Percentiles rank a stretch among this genome's conserved stretches.
Evolutionary conservation across 2,113 vertebrate species (phyloP).

Genomic region (Odocoileus virginianus): DNA sequence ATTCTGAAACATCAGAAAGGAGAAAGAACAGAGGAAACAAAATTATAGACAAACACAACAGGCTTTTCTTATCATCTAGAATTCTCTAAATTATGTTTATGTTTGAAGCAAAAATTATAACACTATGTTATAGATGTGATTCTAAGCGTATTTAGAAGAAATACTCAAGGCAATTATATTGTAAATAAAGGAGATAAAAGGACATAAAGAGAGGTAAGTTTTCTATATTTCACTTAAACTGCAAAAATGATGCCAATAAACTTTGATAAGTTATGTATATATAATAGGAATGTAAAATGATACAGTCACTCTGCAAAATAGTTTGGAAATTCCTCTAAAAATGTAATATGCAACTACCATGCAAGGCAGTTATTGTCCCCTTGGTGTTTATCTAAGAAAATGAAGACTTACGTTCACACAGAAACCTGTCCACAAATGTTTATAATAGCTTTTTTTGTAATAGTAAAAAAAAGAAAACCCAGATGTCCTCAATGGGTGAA

Average conservation of each 20-base stretch:
- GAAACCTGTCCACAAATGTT: not conserved
- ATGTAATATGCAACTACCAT: not conserved
- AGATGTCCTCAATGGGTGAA: not conserved
- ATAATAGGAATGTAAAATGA: not conserved
- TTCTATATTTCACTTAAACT: not conserved
- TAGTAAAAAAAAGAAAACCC: not conserved
- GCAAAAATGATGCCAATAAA: not conserved
- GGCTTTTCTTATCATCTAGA: not conserved
- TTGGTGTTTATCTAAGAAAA: conserved; percentile 13
- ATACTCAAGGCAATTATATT: not conserved
- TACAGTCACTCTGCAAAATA: not conserved
- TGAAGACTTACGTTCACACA: not conserved
- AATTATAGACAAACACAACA: not conserved
- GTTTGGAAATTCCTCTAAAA: not conserved
- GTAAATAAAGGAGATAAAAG: not conserved
- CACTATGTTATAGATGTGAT: not conserved
- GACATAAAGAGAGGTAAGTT: not conserved
- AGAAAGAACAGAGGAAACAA: not conserved
- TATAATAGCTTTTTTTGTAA: not conserved
- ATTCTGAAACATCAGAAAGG: not conserved
- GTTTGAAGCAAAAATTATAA: not conserved
- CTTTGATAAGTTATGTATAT: not conserved
- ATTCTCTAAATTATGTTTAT: not conserved
- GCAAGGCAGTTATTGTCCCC: not conserved
- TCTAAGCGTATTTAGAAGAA: not conserved